These are phyloP conservation scores for Scarus forsteni DNA, from an alignment of 2,797 vertebrate species.

Conservation along the genomic window DNA sequence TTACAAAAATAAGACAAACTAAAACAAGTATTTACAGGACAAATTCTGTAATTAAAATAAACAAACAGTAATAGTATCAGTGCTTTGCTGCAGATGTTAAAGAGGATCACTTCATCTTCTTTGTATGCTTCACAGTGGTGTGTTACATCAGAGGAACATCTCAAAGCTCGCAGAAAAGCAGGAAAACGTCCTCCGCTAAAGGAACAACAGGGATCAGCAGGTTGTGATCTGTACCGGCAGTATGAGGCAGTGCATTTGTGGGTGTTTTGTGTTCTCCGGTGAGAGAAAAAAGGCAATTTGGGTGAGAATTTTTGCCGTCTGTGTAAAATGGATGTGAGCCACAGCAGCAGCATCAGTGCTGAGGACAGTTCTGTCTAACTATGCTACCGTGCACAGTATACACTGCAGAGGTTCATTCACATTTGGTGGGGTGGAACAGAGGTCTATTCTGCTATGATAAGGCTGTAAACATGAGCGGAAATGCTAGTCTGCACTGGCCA, in stretches of 20 bases:
- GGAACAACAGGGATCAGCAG: not conserved
- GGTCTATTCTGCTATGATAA: slow-evolving; percentile 51
- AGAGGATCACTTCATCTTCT: slow-evolving; percentile 23
- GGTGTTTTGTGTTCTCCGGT: slow-evolving; percentile 50
- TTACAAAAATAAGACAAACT: slow-evolving; percentile 37
- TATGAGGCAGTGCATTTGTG: slow-evolving; percentile 27
- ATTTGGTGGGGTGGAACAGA: slow-evolving; percentile 70
- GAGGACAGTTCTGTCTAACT: slow-evolving; percentile 26
- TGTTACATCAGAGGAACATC: slow-evolving; percentile 29
- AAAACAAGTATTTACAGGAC: slow-evolving; percentile 47
- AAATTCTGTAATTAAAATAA: slow-evolving; percentile 31
- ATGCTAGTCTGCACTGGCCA: slow-evolving; percentile 42
- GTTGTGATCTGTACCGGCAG: slow-evolving; percentile 15
- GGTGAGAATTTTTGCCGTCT: slow-evolving; percentile 64
- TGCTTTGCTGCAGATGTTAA: slow-evolving; percentile 47
- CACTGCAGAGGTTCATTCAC: slow-evolving; percentile 69
- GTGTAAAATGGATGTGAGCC: slow-evolving; percentile 41
- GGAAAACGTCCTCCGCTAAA: slow-evolving; percentile 4
- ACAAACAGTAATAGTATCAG: slow-evolving; percentile 50
- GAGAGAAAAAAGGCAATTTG: slow-evolving; percentile 72
- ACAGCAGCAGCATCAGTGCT: slow-evolving; percentile 44
- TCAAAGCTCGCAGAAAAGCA: slow-evolving; percentile 23
- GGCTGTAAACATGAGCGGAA: slow-evolving; percentile 70
- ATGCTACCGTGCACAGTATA: slow-evolving; percentile 57
- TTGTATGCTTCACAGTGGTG: slow-evolving; percentile 51